Percentiles rank a stretch among this genome's conserved stretches.
Evolutionary conservation across 1,140 invertebrate species (phyloP).

Genomic region (Drosophila equinoxialis): DNA sequence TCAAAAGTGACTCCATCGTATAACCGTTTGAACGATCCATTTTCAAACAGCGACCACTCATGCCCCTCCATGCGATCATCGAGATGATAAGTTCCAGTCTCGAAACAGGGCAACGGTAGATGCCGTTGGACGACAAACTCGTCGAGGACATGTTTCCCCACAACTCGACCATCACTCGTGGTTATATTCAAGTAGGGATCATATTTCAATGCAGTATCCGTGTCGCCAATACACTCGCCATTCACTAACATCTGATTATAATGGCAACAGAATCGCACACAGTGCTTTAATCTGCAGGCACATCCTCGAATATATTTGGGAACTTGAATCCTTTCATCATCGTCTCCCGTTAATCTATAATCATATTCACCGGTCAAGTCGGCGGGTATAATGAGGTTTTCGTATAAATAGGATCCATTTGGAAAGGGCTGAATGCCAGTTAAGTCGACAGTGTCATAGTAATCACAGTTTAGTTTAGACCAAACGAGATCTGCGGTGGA

Average conservation of each 20-base stretch:
- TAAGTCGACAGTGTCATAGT: constrained; percentile 60
- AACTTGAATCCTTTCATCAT: constrained; percentile 16
- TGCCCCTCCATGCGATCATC: constrained; percentile 22
- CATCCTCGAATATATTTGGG: constrained; percentile 59
- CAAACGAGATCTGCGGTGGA: neutral
- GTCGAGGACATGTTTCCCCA: constrained; percentile 34
- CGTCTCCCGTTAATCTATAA: constrained; percentile 25
- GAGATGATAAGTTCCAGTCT: constrained; percentile 16
- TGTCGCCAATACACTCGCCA: constrained; percentile 19
- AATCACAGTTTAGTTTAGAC: constrained; percentile 39
- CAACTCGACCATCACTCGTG: constrained; percentile 22
- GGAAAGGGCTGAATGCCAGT: constrained; percentile 17
- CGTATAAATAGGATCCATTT: constrained; percentile 63
- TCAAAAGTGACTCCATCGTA: neutral
- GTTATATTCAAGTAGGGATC: constrained; percentile 57
- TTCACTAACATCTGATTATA: constrained; percentile 13
- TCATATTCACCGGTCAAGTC: constrained; percentile 50
- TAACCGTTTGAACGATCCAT: constrained; percentile 38
- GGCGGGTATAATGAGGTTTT: constrained; percentile 50
- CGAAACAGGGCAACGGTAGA: constrained; percentile 47
- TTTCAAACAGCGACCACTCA: constrained; percentile 57
- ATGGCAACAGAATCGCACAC: constrained; percentile 64
- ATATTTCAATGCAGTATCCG: constrained; percentile 5
- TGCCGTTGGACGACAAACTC: constrained; percentile 55
- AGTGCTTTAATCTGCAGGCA: constrained; percentile 51